Percentiles rank a stretch among this genome's conserved stretches.
These are phyloP conservation scores for Dicaeum eximium DNA, from an alignment of 2,113 vertebrate species.

Conservation along the genomic window DNA sequence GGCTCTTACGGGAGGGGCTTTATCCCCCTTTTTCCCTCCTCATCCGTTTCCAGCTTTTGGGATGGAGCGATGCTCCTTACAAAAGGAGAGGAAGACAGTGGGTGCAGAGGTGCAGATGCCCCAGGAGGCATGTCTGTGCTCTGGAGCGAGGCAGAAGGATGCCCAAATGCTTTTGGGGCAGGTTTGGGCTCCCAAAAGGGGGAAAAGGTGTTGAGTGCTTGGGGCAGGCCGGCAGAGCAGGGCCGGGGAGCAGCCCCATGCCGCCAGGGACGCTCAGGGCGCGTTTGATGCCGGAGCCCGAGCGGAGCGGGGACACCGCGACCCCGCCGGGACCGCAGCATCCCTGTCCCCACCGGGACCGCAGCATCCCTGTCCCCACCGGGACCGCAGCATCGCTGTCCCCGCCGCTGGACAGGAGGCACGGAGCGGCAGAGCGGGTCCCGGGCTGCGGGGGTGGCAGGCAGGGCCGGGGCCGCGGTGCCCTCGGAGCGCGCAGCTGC, in stretches of 20 bases:
- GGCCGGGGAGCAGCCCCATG: neutral
- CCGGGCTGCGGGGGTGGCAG: neutral
- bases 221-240: rapidly evolving
- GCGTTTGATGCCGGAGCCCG: rapidly evolving
- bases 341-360: neutral
- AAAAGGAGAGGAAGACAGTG: neutral
- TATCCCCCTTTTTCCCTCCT: rapidly evolving
- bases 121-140: rapidly evolving
- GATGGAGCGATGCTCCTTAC: rapidly evolving
- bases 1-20: neutral
- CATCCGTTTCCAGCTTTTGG: neutral
- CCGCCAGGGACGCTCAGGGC: rapidly evolving
- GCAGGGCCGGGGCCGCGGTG: neutral
- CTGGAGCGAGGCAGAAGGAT: rapidly evolving
- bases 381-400: rapidly evolving
- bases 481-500: slow-evolving; percentile 3
- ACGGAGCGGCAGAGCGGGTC: neutral
- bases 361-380: too few relatives aligned
- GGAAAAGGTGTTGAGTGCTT: neutral
- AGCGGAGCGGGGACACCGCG: rapidly evolving
- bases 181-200: neutral
- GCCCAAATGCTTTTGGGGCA: neutral
- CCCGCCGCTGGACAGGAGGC: rapidly evolving
- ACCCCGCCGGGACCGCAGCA: rapidly evolving
- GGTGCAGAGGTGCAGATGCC: neutral